phyloP scores from a whole-genome alignment of 2,113 vertebrate species.

The Rhinogobius similis region DNA sequence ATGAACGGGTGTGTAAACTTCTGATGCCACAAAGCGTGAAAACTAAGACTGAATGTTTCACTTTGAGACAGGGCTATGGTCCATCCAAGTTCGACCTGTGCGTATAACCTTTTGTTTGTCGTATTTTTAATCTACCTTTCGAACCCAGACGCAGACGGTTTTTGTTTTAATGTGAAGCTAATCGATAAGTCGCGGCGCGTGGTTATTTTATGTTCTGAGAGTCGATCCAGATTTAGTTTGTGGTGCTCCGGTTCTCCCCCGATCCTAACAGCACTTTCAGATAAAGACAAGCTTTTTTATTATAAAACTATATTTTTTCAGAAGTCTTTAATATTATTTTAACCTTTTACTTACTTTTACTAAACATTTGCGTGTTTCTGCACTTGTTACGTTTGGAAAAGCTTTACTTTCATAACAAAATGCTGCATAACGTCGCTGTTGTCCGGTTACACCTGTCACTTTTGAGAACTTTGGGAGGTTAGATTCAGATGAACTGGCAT shows the following conservation, averaged over 20 bases:
- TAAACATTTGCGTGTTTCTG: constrained; percentile 38
- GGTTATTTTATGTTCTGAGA: constrained; percentile 19
- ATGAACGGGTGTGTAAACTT: constrained; percentile 9
- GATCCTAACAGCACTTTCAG: constrained; percentile 70
- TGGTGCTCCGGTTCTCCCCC: constrained; percentile 38
- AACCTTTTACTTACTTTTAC: constrained; percentile 37
- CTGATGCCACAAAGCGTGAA: constrained; percentile 1
- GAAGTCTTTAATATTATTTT: constrained; percentile 32
- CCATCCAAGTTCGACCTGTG: constrained; percentile 23
- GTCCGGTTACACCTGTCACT: constrained; percentile 28
- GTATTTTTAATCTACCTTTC: constrained; percentile 12
- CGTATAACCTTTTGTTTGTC: background rate
- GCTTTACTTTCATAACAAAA: constrained; percentile 58
- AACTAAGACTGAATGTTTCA: constrained; percentile 12
- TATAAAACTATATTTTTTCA: constrained; percentile 38
- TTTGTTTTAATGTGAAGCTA: constrained; percentile 2
- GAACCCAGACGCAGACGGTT: background rate
- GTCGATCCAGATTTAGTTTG: too few species aligned
- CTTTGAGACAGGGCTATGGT: constrained; percentile 5
- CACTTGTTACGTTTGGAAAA: constrained; percentile 25
- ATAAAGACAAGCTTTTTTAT: constrained; percentile 26
- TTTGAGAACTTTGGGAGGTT: constrained; percentile 13
- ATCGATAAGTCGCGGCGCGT: constrained; percentile 2
- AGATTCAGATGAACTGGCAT: constrained; percentile 31
- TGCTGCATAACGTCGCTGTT: constrained; percentile 30